Percentiles rank a stretch among this genome's conserved stretches.
phyloP scores from a whole-genome alignment of 2,888 invertebrate species.

The Panopea generosa region DNA sequence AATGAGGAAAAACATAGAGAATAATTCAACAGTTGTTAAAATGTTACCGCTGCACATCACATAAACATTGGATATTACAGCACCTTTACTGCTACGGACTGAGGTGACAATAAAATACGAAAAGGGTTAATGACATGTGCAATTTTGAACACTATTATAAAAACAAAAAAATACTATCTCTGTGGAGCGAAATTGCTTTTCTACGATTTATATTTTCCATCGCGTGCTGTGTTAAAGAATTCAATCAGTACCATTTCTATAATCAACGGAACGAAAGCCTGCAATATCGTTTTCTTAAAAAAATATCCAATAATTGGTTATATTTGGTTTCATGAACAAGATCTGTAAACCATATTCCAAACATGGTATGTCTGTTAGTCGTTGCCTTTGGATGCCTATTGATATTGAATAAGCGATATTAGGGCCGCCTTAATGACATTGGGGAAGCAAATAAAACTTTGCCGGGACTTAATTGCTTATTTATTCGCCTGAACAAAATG shows the following conservation, averaged over 20 bases:
- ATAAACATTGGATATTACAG: no score
- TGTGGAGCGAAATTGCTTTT: not conserved
- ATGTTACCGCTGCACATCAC: no score
- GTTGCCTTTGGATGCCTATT: slow-evolving; percentile 1
- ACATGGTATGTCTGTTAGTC: not conserved
- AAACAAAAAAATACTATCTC: no score
- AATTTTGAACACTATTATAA: no score
- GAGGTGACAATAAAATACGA: no score
- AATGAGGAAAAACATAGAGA: no score
- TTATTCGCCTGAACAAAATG: slow-evolving; percentile 35
- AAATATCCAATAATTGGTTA: slow-evolving; percentile 37
- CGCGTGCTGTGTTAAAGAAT: not conserved
- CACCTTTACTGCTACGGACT: no score
- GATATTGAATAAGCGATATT: slow-evolving; percentile 23
- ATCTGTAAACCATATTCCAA: slow-evolving; percentile 20
- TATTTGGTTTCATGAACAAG: slow-evolving; percentile 26
- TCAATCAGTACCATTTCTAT: not conserved
- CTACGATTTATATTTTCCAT: slow-evolving; percentile 4
- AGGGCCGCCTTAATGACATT: slow-evolving; percentile 21
- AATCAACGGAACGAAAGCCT: slow-evolving; percentile 3
- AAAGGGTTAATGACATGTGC: no score
- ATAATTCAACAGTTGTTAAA: no score
- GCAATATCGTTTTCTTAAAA: slow-evolving; percentile 4
- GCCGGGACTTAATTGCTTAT: slow-evolving; percentile 36
- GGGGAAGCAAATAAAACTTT: slow-evolving; percentile 27